phyloP scores from a whole-genome alignment of 2,888 invertebrate species.

The Trachelus iudaicus region DNA sequence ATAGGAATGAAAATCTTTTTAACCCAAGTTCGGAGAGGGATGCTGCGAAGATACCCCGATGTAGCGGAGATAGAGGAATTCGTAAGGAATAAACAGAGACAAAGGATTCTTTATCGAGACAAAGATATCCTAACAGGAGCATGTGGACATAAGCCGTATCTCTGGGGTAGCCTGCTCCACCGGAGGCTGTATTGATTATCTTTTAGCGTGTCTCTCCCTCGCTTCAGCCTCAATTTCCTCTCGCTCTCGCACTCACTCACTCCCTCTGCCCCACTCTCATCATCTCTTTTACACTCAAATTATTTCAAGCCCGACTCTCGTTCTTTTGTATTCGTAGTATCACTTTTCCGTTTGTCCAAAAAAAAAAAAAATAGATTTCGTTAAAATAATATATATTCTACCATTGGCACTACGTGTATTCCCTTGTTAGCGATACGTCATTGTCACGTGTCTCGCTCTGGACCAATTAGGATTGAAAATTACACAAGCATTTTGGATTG shows the following conservation, averaged over 20 bases:
- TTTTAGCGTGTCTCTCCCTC: constrained; percentile 39
- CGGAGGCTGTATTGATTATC: constrained; percentile 47
- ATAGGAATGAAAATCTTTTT: background rate
- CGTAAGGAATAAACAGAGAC: constrained; percentile 12
- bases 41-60: background rate
- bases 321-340: constrained; percentile 13
- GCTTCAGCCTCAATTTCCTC: constrained; percentile 10
- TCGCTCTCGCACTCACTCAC: constrained; percentile 3
- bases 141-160: constrained; percentile 32
- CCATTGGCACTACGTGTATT: constrained; percentile 17
- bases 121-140: constrained; percentile 27
- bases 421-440: background rate
- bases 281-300: background rate
- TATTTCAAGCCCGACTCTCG: background rate
- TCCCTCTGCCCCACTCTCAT: background rate
- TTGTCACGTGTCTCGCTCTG: too few relatives aligned
- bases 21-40: background rate
- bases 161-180: constrained; percentile 22
- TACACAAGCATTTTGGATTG: too few relatives aligned
- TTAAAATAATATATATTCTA: constrained; percentile 22
- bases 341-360: constrained; percentile 13
- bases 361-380: background rate
- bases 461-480: too few relatives aligned
- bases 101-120: constrained; percentile 12
- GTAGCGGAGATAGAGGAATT: background rate